These are phyloP conservation scores for Dipodomys spectabilis DNA, from an alignment of 2,113 vertebrate genomes.

Conservation along the genomic window DNA sequence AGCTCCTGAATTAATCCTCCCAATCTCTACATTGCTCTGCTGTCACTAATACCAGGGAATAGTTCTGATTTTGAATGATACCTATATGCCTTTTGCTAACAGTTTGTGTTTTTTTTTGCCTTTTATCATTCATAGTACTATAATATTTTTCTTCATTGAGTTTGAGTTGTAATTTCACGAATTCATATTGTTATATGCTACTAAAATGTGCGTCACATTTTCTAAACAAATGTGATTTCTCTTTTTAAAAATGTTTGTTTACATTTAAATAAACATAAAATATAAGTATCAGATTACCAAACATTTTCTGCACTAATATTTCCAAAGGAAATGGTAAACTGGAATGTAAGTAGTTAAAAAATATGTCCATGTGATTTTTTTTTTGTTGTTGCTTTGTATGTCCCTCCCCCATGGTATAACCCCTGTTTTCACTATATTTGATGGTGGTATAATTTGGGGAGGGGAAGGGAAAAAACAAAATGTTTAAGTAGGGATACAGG, in stretches of 20 bases:
- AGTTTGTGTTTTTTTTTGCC: background rate
- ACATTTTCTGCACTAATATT: background rate
- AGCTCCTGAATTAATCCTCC: background rate
- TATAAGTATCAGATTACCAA: background rate
- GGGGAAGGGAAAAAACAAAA: no score
- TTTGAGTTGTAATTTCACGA: constrained; percentile 36
- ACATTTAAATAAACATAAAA: background rate
- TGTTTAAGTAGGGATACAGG: no score
- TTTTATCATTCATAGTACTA: background rate
- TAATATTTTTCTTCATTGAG: constrained; percentile 26
- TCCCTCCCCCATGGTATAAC: no score
- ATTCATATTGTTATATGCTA: constrained; percentile 23
- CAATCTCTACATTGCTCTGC: background rate
- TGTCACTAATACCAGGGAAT: background rate
- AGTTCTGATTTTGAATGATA: constrained; percentile 23
- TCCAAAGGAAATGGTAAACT: constrained; percentile 26
- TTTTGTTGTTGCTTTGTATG: no score
- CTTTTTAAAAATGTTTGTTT: constrained; percentile 44
- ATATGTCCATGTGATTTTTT: no score
- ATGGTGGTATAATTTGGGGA: no score
- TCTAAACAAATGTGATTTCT: constrained; percentile 26
- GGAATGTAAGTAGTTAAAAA: constrained; percentile 1
- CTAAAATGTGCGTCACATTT: constrained; percentile 1
- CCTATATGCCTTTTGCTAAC: background rate
- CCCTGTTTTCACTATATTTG: no score